phyloP scores from a whole-genome alignment of 2,797 vertebrate genomes.

The Pogonophryne albipinna region DNA sequence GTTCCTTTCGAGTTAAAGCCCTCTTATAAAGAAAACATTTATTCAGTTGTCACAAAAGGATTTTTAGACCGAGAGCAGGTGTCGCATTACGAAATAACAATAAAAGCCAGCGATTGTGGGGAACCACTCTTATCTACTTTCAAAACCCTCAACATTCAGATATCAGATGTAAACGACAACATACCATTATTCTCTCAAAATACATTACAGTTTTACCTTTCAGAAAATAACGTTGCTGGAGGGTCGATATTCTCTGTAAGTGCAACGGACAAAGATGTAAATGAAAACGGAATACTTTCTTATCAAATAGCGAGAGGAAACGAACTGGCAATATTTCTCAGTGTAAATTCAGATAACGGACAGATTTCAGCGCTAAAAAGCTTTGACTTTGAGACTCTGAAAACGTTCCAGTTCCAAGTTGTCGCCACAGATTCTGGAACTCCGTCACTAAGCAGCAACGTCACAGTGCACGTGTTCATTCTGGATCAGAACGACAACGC shows the following conservation, averaged over 20 bases:
- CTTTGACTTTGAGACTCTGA: slow-evolving; percentile 76
- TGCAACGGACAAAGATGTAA: slow-evolving; percentile 56
- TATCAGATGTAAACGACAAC: slow-evolving; percentile 88
- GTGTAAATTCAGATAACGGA: slow-evolving; percentile 80
- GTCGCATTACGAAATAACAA: slow-evolving; percentile 79
- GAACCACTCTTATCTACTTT: slow-evolving; percentile 75
- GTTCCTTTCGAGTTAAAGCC: slow-evolving; percentile 72
- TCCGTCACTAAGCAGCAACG: no score
- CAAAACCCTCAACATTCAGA: slow-evolving; percentile 74
- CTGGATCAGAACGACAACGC: slow-evolving; percentile 64
- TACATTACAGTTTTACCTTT: slow-evolving; percentile 82
- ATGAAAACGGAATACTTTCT: slow-evolving; percentile 56
- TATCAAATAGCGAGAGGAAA: slow-evolving; percentile 40
- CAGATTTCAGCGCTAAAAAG: slow-evolving; percentile 71
- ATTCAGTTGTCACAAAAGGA: slow-evolving; percentile 60
- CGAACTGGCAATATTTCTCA: slow-evolving; percentile 39
- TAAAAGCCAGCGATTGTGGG: slow-evolving; percentile 84
- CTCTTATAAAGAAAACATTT: slow-evolving; percentile 69
- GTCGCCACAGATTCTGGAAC: no score
- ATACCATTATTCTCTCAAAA: slow-evolving; percentile 80
- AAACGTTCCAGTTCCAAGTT: slow-evolving; percentile 72
- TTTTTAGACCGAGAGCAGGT: slow-evolving; percentile 82
- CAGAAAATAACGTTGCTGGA: slow-evolving; percentile 84
- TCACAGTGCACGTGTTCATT: no score
- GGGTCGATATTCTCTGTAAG: slow-evolving; percentile 56